Base-by-base conservation (phyloP, 2,888 invertebrate genomes). In the Subacronicta megacephala region DNA sequence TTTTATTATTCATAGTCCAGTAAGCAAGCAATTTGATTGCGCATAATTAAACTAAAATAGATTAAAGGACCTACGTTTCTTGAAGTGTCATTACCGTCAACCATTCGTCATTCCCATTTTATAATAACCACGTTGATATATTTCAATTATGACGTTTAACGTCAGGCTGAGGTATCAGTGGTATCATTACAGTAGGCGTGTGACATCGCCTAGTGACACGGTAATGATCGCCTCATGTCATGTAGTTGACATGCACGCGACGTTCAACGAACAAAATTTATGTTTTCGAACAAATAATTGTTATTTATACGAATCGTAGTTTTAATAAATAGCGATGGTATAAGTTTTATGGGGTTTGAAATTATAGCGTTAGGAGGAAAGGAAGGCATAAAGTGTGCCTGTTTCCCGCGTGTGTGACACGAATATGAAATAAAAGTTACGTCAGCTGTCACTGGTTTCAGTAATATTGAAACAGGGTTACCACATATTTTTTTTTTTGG, bases 201-300 rank as follows among this genome's bases (percentile, higher is more conserved):
- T 71, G 76, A 64, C 72, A 64, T 74, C 66, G 62, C 58, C 59
- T 43, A 59, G 67, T 70, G 78, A 80, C 77, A 75, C 62, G 31
- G 53, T 76, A 80, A 79, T 77, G 69, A 76, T 57, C 29, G 54
- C 47, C 41, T 51, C 35, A 43, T 57, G 60, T 61, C 70, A 56
- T 47, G 18, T 45, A 71, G 70, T 63, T 69, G 79, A 73, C 67
- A 66, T 55, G 33, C 80, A 81, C 80, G 81, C 81, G 53, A 80
- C 40, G 58, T 63, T 62, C 58, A 63, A 72, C 62, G 52, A 60
- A 53, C 51, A 16, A 69, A 77, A 76, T 73, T 50, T 54, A 73
- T 72, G 57, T 62, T 73, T 68, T 57, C 50, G 38, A 65, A 56
- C 59, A 52, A 47, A 55, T 66, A 64, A 75, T 77, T 75, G 66